Percentiles rank a stretch among this genome's conserved stretches.
These are phyloP conservation scores for Puma concolor DNA, from an alignment of 2,113 vertebrate genomes.

Conservation along the genomic window DNA sequence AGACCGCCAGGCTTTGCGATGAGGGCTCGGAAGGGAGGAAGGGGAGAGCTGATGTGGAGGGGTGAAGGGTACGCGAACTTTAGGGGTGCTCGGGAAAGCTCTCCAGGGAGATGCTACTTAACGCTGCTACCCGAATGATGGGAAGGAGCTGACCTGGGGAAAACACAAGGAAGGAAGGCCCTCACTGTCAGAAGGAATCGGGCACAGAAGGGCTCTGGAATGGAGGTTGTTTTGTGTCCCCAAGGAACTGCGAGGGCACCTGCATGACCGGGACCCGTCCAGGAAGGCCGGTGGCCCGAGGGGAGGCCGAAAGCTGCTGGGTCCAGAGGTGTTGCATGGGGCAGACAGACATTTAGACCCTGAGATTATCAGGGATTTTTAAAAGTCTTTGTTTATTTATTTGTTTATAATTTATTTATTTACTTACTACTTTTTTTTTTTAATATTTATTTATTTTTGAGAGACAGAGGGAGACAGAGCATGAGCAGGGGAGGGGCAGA, in stretches of 20 bases:
- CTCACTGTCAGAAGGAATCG: background rate
- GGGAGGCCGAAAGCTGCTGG: background rate
- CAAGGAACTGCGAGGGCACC: background rate
- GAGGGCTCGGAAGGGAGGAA: background rate
- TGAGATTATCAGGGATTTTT: background rate
- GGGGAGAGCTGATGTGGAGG: rapidly evolving
- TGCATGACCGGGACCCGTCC: background rate
- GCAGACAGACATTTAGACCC: background rate
- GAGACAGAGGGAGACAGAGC: too few species aligned
- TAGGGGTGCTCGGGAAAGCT: background rate
- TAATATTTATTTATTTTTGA: too few species aligned
- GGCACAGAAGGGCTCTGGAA: background rate
- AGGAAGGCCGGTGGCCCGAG: background rate
- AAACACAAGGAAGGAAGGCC: background rate
- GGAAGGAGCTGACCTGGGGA: background rate
- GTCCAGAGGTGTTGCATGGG: background rate
- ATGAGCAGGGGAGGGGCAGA: too few species aligned
- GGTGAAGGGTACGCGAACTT: rapidly evolving
- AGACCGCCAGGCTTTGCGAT: too few species aligned
- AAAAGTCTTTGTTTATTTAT: background rate
- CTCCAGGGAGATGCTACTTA: background rate
- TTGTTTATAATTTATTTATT: too few species aligned
- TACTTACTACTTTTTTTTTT: too few species aligned
- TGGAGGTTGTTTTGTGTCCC: background rate
- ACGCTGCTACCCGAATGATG: too few species aligned